Conservation (phyloP, 2,888 invertebrate genomes). For the Volucella inanis region DNA sequence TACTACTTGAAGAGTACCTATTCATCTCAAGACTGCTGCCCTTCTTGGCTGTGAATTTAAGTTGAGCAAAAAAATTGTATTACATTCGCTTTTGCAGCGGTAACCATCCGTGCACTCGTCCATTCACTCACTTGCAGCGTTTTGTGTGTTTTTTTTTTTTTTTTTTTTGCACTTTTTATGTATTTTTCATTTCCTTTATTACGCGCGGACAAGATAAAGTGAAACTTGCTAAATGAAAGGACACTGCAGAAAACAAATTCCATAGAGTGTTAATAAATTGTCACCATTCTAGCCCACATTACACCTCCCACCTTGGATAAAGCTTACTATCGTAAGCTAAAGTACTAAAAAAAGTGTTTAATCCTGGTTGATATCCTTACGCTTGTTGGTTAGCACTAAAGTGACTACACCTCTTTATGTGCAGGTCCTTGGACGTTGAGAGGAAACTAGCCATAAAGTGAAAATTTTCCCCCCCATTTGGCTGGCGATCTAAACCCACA, state of each 20-base stretch:
- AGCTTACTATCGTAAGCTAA: slow-evolving; percentile 20
- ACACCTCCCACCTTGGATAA: background rate
- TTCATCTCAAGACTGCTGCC: slow-evolving; percentile 37
- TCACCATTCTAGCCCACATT: background rate
- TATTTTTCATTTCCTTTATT: slow-evolving; percentile 42
- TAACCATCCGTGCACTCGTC: too few species aligned
- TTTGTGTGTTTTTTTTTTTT: background rate
- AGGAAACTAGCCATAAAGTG: slow-evolving; percentile 72
- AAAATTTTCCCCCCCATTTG: slow-evolving; percentile 71
- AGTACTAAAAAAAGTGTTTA: slow-evolving; percentile 29
- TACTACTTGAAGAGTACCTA: slow-evolving; percentile 50
- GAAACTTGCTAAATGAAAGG: slow-evolving; percentile 45
- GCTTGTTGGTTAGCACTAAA: slow-evolving; percentile 17
- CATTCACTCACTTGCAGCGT: too few species aligned
- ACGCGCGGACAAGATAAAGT: slow-evolving; percentile 17
- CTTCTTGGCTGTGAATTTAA: background rate
- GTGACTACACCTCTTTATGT: slow-evolving; percentile 61
- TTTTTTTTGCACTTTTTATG: background rate
- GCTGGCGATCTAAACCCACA: slow-evolving; percentile 67
- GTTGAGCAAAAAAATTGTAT: background rate
- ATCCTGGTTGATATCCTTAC: slow-evolving; percentile 26
- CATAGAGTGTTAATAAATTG: slow-evolving; percentile 59
- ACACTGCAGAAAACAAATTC: slow-evolving; percentile 52
- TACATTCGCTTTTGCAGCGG: too few species aligned
- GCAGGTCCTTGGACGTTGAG: slow-evolving; percentile 51